Evolutionary conservation across 2,888 invertebrate species (phyloP), one percentile per base, ranked within the genome.

Genomic region (Alentia gelatinosa): DNA sequence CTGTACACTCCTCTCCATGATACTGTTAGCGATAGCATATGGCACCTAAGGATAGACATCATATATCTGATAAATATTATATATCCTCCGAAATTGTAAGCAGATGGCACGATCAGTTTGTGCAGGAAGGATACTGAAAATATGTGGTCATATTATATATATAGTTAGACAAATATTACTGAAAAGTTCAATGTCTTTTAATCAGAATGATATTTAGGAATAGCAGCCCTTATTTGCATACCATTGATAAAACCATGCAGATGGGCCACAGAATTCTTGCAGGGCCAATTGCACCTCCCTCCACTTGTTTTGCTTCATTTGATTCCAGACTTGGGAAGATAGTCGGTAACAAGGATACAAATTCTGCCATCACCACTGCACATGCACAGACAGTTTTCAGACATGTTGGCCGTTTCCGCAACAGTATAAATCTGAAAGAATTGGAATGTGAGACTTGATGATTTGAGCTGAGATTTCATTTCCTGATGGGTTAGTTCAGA

Each of bases 251-350:
- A 23, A 92, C 91, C 68, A 92, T 75, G 63, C 86, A 91, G 5
- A 91, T 63, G 9, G 94, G 94, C 94, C 94, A 94, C 3, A 94
- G 92, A 30, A 94, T 39, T 9, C 94, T 93, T 35, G 92, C 94
- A 19, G 92, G 33, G 5, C 94, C 94, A n/a, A 89, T 84, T 5
- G 93, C 93, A 12, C 94, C 94, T 26, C 94, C 94, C 15, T 93
- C 93, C 23, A 92, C 89, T 26, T 47, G 26, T 12, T 91, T 90
- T 4, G 92, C 91, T 15, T 90, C 83, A 35, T 83, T 39, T 90
- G 91, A 92, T 90, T 94, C 93, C 19, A 94, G 92, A 0, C 91
- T 91, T 5, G 93, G 94, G 89, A 94, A 93, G 79, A 94, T 94
- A 89, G 93, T 93, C 12, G 94, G 94, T 12, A 94, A 63, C 15